Evolutionary conservation across 2,888 invertebrate genomes (phyloP), one percentile per base, ranked within the genome.

Genomic region (Muschampia plurimacula): DNA sequence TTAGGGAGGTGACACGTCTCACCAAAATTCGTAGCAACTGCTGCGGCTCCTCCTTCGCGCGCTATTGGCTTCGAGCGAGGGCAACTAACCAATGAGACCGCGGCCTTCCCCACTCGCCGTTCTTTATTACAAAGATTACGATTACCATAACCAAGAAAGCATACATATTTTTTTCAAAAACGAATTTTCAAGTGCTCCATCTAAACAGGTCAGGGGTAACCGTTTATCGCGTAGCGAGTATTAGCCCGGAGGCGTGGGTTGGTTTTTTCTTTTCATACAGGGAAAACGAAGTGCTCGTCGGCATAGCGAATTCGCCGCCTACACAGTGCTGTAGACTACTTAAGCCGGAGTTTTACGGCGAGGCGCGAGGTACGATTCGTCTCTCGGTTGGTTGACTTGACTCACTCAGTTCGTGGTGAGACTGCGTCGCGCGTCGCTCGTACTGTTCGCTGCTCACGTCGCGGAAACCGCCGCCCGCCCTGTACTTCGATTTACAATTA

Each of bases 1-100:
- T 77, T 85, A 85, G 84, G 86, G 81, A 84, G 83, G 82, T 80
- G 81, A 82, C 84, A 81, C 83, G 84, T 88, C 87, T 88, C 85
- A 84, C 86, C 86, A 83, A 92, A 92, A 84, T 92, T 91, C 83
- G 80, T 85, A 84, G 83, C 85, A 83, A 83, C 83, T 86, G 81
- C 81, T 80, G 79, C 86, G 90, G 80, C 92, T 87, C 93, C 93
- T 90, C 93, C 93, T 92, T 86, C 86, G 80, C 82, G 77, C 86
- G 89, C 91, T 78, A 92, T 93, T 93, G 93, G 93, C 84, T 85
- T 89, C 83, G 83, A 82, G 83, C 88, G 86, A 81, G 77, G 75
- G 76, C 82, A 83, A 81, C 84, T 89, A 83, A 79, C 93, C 93
- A 93, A 93, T 93, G 85, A 87, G 86, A 80, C 85, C 79, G 86